A percentile compares a stretch with the other conserved stretches of the same genome.
Evolutionary conservation across 2,888 invertebrate genomes (phyloP).

Genomic region (Troilus luridus): DNA sequence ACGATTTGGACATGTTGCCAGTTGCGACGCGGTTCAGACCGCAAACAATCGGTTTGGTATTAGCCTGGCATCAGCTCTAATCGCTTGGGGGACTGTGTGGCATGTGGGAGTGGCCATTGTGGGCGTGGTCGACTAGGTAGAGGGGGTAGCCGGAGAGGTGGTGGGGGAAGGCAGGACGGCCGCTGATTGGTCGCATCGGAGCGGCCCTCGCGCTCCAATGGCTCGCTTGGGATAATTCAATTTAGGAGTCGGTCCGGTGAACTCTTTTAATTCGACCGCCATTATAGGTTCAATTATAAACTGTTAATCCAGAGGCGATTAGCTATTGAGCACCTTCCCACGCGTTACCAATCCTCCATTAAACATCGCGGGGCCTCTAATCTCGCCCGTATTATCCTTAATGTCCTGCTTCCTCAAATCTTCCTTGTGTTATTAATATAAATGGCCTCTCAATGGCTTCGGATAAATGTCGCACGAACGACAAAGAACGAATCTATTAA

Average conservation of each 20-base stretch:
- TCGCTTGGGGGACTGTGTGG: not conserved
- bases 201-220: not conserved
- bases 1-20: not conserved
- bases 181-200: not conserved
- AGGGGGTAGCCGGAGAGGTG: not conserved
- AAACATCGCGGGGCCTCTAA: not conserved
- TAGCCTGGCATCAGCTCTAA: not conserved
- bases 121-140: not conserved
- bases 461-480: constrained; percentile 2
- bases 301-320: constrained; percentile 5
- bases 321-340: constrained; percentile 14
- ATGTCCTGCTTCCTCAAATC: constrained; percentile 16
- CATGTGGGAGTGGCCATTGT: not conserved
- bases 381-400: not conserved
- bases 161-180: not conserved
- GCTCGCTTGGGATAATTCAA: not conserved
- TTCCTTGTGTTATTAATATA: not conserved
- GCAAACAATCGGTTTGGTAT: not conserved
- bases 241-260: constrained; percentile 2
- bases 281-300: constrained; percentile 31
- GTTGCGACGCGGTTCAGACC: not conserved
- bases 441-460: not conserved
- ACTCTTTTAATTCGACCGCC: constrained; percentile 32
- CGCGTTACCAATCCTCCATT: constrained; percentile 14
- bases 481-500: not conserved